Percentiles rank a stretch among this genome's conserved stretches.
Conservation (phyloP, 2,113 vertebrate species). For the Neodon shergylaensis region DNA sequence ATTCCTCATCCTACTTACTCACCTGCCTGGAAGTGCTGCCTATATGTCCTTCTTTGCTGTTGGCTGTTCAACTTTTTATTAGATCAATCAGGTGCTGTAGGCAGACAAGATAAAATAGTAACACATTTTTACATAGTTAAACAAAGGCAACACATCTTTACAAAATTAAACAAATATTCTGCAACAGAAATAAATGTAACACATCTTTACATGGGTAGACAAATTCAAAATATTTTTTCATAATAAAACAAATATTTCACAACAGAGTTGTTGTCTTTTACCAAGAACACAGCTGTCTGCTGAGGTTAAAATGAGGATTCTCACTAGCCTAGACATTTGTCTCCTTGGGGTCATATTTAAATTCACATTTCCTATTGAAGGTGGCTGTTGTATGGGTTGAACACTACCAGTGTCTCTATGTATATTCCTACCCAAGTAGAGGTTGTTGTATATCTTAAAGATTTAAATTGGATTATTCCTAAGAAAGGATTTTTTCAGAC, state of each 20-base stretch:
- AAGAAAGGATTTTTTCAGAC: not conserved
- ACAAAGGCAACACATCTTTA: not conserved
- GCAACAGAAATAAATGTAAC: too few species aligned
- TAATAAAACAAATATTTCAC: not conserved
- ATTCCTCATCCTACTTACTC: not conserved
- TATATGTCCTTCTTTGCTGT: not conserved
- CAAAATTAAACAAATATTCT: too few species aligned
- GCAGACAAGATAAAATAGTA: not conserved
- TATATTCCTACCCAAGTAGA: not conserved
- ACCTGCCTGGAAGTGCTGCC: not conserved
- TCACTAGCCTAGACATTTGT: not conserved
- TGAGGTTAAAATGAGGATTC: not conserved
- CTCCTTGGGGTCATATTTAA: not conserved
- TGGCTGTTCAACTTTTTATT: not conserved
- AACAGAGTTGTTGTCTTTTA: not conserved
- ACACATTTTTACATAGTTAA: not conserved
- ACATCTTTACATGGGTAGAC: not conserved
- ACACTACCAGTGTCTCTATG: not conserved
- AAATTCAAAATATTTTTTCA: not conserved
- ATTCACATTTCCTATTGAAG: not conserved
- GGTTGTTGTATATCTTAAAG: not conserved
- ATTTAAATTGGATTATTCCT: not conserved
- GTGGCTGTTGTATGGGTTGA: not conserved
- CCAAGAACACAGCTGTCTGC: not conserved
- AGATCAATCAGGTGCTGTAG: not conserved